Evolutionary conservation across 1,140 invertebrate species (phyloP).

Genomic region (Sarcophaga peregrina): DNA sequence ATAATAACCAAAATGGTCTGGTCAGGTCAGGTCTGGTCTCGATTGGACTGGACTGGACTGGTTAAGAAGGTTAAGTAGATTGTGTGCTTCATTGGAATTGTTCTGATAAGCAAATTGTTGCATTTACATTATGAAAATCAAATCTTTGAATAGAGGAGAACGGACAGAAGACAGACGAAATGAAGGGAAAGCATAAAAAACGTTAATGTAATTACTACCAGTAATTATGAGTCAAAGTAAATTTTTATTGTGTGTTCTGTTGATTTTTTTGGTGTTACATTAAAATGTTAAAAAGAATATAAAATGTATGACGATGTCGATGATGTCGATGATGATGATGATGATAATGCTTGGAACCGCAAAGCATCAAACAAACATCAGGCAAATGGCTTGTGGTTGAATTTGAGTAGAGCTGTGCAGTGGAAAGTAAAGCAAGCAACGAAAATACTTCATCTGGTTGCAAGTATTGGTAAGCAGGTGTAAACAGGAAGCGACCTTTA

Average conservation of each 20-base stretch:
- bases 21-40: background rate
- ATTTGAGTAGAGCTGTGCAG: background rate
- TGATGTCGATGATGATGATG: background rate
- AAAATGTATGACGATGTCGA: background rate
- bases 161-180: background rate
- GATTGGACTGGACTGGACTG: background rate
- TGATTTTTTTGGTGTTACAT: background rate
- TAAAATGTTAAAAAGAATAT: conserved; percentile 24
- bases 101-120: conserved; percentile 12
- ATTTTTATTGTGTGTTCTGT: background rate
- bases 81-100: background rate
- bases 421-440: background rate
- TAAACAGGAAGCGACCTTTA: background rate
- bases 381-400: background rate
- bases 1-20: background rate
- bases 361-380: background rate
- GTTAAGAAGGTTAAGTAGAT: background rate
- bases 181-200: background rate
- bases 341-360: background rate
- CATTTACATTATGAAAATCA: background rate
- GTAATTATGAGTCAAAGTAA: conserved; percentile 25
- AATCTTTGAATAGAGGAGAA: background rate
- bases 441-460: background rate
- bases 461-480: background rate
- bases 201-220: conserved; percentile 14